Evolutionary conservation across 2,113 vertebrate species (phyloP).

Genomic region (Odobenus rosmarus): DNA sequence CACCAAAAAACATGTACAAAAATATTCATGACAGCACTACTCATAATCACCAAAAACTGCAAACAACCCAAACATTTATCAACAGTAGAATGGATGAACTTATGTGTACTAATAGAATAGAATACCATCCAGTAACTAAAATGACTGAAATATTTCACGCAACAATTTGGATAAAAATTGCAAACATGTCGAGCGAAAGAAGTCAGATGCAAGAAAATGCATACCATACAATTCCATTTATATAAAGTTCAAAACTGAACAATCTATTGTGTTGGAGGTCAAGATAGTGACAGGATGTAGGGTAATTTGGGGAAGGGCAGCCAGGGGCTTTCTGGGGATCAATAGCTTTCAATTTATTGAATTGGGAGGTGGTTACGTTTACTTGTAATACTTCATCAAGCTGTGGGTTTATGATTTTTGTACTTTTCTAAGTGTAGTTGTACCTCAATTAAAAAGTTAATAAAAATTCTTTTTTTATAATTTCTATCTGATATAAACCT

Average conservation of each 20-base stretch:
- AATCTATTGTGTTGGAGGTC: neutral
- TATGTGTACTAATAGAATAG: neutral
- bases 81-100: neutral
- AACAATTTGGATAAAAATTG: neutral
- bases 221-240: neutral
- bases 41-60: neutral
- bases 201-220: neutral
- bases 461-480: neutral
- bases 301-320: neutral
- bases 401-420: neutral
- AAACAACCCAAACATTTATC: neutral
- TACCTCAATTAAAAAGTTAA: neutral
- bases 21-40: neutral
- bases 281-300: neutral
- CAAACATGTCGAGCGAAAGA: neutral
- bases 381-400: neutral
- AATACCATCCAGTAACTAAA: neutral
- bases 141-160: neutral
- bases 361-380: neutral
- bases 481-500: too few species aligned
- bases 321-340: neutral
- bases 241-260: neutral
- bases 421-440: neutral
- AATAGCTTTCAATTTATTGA: neutral
- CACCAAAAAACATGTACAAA: neutral